Evolutionary conservation across 2,888 invertebrate genomes (phyloP), one percentile per base, ranked within the genome.

Genomic region (Norana najaformis): DNA sequence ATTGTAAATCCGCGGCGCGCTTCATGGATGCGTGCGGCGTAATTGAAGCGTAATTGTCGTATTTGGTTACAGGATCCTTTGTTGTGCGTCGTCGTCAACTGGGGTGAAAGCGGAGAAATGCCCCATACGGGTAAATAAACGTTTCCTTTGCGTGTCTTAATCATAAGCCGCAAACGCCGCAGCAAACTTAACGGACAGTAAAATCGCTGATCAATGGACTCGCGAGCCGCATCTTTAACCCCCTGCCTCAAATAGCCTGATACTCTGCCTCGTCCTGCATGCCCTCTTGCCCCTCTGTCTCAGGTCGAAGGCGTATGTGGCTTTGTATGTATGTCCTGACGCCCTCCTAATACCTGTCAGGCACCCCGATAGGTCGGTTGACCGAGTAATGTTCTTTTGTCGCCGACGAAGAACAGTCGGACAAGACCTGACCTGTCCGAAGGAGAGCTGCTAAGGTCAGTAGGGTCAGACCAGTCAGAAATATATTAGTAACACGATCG

Each of bases 121-220:
- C 85, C 85, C 85, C 85, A 85, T 85, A 85, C 85, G 85, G 85
- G 85, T 85, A 85, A 85, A 37, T 85, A 85, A 85, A 85, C 85
- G 85, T 37, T 85, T 85, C 85, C 36, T 85, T 85, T 23, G 85
- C 85, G 85, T 85, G 85, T 37, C 37, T 35, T 36, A 37, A 85
- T 85, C 85, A 85, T 37, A 85, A 85, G 35, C 85, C 85, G 36
- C 36, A 36, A 34, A 18, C 14, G 18, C 37, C 11, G 35, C 47
- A 69, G 69, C 69, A 69, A 69, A 69, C 69, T 69, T 8, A 69
- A n/a, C 30, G 69, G 69, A 69, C 69, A 69, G 69, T n/a, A 69
- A n/a, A 69, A 69, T 35, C 6, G 85, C 85, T 35, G 85, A 35
- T 85, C 37, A 85, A 36, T 36, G 85, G 85, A 85, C 85, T n/a